phyloP scores from a whole-genome alignment of 2,888 invertebrate genomes.

The Osedax fenrisi region DNA sequence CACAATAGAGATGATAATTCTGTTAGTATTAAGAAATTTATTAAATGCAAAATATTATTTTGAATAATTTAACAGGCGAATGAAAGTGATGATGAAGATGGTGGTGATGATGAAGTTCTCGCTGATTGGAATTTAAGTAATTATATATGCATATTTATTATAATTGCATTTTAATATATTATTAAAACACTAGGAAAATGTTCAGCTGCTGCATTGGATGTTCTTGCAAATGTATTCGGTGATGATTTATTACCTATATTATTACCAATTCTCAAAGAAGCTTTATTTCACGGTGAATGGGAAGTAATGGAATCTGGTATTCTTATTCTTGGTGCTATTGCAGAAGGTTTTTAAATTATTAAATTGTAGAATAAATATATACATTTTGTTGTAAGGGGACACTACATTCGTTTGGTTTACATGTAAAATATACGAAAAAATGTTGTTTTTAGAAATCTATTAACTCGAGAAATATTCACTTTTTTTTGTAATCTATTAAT shows the following conservation, averaged over 20 bases:
- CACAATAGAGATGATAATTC: background rate
- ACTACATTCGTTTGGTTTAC: too few species aligned
- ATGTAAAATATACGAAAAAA: too few species aligned
- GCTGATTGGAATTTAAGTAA: constrained; percentile 86
- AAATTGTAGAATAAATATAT: too few species aligned
- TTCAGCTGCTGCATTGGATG: constrained; percentile 92
- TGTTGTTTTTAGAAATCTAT: too few species aligned
- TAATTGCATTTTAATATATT: background rate
- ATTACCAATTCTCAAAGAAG: constrained; percentile 88
- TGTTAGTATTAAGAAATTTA: too few species aligned
- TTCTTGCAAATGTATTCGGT: constrained; percentile 87
- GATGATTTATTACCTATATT: constrained; percentile 84
- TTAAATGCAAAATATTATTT: too few species aligned
- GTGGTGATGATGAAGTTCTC: constrained; percentile 73
- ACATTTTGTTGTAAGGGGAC: too few species aligned
- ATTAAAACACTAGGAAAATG: constrained; percentile 63
- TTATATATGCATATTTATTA: constrained; percentile 3
- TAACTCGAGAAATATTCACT: too few species aligned
- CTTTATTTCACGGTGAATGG: constrained; percentile 87
- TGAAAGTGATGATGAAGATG: constrained; percentile 58
- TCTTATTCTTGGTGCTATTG: constrained; percentile 76
- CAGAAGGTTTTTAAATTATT: constrained; percentile 56
- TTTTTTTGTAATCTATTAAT: too few species aligned
- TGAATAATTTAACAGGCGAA: too few species aligned
- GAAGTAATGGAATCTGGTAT: constrained; percentile 88